A percentile compares a stretch with the other conserved stretches of the same genome.
Evolutionary conservation across 2,797 vertebrate genomes (phyloP).

Genomic region (Hephaestus fuliginosus): DNA sequence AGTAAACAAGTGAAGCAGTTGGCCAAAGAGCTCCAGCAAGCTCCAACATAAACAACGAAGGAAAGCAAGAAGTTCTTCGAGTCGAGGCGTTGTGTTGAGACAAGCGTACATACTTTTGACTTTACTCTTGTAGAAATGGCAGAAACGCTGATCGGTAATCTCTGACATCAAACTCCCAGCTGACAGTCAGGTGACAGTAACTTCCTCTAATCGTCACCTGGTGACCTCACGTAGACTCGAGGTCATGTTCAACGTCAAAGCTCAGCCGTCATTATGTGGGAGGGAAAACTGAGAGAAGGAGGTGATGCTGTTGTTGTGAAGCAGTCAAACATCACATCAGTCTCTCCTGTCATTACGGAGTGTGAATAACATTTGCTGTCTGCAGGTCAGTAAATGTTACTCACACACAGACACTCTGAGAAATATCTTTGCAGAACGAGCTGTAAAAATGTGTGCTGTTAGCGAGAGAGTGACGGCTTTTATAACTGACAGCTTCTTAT

Average conservation of each 20-base stretch:
- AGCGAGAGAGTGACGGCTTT: background rate
- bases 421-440: background rate
- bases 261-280: conserved; percentile 27
- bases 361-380: conserved; percentile 10
- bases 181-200: background rate
- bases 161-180: background rate
- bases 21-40: background rate
- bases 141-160: background rate
- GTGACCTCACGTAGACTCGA: background rate
- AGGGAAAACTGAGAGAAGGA: conserved; percentile 29
- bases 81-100: background rate
- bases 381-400: background rate
- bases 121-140: no score
- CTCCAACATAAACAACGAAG: background rate
- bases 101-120: background rate
- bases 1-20: background rate
- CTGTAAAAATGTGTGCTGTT: background rate
- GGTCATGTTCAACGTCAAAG: conserved; percentile 12
- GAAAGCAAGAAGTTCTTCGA: background rate
- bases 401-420: background rate
- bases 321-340: conserved; percentile 34
- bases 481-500: background rate
- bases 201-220: background rate
- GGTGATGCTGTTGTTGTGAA: conserved; percentile 29
- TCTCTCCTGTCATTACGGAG: conserved; percentile 38